Percentiles rank a stretch among this genome's conserved stretches.
phyloP scores from a whole-genome alignment of 35 echinoderm and acorn worm species.

The Hemicentrotus pulcherrimus region DNA sequence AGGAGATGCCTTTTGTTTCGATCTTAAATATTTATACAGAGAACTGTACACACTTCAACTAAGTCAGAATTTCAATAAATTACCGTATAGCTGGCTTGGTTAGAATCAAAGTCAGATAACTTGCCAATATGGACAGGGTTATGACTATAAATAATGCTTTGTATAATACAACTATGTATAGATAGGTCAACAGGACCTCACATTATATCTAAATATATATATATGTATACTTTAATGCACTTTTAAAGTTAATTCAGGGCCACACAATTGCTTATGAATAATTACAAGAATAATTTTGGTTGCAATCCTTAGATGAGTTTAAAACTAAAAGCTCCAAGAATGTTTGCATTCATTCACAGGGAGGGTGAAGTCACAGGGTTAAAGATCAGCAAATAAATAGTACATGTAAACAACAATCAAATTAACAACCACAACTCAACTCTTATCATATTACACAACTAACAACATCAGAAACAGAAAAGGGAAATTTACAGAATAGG shows the following conservation, averaged over 20 bases:
- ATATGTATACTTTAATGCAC: conserved; percentile 19
- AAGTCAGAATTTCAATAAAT: not conserved
- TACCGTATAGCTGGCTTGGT: not conserved
- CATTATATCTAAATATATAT: conserved; percentile 15
- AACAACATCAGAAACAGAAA: not conserved
- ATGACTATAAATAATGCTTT: not conserved
- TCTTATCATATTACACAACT: not conserved
- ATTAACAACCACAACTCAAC: not conserved
- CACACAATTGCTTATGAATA: not conserved
- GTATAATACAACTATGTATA: not conserved
- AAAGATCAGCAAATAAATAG: not conserved
- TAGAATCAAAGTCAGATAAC: not conserved
- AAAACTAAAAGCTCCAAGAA: too few species aligned
- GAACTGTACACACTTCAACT: not conserved
- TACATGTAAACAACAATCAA: not conserved
- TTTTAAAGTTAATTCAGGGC: not conserved
- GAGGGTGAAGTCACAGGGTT: not conserved
- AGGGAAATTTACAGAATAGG: not conserved
- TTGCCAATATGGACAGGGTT: not conserved
- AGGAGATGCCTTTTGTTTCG: not conserved
- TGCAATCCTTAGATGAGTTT: not conserved
- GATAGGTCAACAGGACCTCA: not conserved
- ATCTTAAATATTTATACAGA: not conserved
- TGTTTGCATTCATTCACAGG: too few species aligned
- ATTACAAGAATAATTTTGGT: not conserved